Evolutionary conservation across 2,888 invertebrate species (phyloP), one percentile per base, ranked within the genome.

Genomic region (Limenitis camilla): DNA sequence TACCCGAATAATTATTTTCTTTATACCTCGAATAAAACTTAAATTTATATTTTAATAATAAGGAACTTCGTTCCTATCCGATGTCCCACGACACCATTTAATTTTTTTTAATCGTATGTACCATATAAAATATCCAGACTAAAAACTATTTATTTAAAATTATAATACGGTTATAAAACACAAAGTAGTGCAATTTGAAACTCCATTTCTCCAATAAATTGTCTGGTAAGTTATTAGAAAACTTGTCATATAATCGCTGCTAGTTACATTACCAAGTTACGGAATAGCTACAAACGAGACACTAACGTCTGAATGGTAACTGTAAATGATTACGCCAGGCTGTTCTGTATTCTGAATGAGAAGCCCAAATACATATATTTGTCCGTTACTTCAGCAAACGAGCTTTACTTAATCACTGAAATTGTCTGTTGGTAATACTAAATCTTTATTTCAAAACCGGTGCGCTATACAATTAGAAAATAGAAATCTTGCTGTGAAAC

Each of bases 281-380:
- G 40, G 49, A 53, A 57, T 49, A 48, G 38, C n/a, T n/a, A n/a
- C 50, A 51, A 47, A 52, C 49, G 31, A 56, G 53, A 48, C 49
- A 52, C 39, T 44, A 56, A 57, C 56, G 49, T 54, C 55, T 55
- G 53, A 53, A 55, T 53, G 42, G 49, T 56, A 56, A 59, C 59
- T 50, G 59, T 59, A 56, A 56, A 51, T 53, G 52, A 58, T 59
- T 59, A 52, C 58, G 53, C 49, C 35, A 40, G 39, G 8, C 47
- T 50, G 36, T 43, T 45, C 44, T 49, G 49, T 52, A 53, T 51
- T 44, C 50, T 56, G 46, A 56, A 56, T 51, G 50, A 41, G 52
- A 50, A 56, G 56, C 59, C 59, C 54, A 56, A 56, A 56, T 59
- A 54, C 59, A 56, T 59, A 56, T 50, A 59, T 59, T 58, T 53